Base-by-base conservation (phyloP, 2,113 vertebrate species). In the Myiopsitta monachus region DNA sequence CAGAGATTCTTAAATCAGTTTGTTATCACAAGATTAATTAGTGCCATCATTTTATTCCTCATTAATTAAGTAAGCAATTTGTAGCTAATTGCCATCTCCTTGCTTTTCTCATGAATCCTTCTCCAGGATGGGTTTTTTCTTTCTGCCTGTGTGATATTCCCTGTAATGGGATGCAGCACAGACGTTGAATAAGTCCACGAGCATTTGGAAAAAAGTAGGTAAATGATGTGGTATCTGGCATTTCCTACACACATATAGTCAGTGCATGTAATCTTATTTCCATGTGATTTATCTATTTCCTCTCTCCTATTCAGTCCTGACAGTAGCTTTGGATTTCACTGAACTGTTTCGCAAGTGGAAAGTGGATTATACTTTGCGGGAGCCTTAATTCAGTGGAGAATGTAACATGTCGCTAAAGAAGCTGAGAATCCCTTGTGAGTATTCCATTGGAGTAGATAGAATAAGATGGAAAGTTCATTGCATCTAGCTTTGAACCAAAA, bases 21-120 rank as follows among this genome's bases (percentile, higher is more conserved):
- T 87, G 23, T 86, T 85, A 75, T 70, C 33, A 43, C 27, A 86
- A 81, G 66, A 84, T 81, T 92, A 90, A 81, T 88, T 93, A 83
- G 6, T 28, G 11, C 90, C n/a, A 43, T 74, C 4, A 43, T 88
- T 86, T 88, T 47, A 33, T 93, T 86, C 41, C 81, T 95, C 28
- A 43, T 74, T 88, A 90, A 88, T 83, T 94, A 90, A 80, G 19
- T 21, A 77, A 78, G 81, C 18, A 66, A 69, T 83, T 77, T 94
- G 38, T 67, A 78, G 38, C 39, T 88, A 81, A 90, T 88, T 96
- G 49, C 46, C 54, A 44, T 70, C 21, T 70, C 31, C 28, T 80
- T 77, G 19, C 0, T 0, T 80, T 93, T 88, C 51, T 90, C 64
- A 95, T 79, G 88, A 88, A 72, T 92, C 39, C 54, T 95, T 93